These are phyloP conservation scores for Nothocercus nigrocapillus DNA, from an alignment of 2,113 vertebrate species.

Conservation along the genomic window DNA sequence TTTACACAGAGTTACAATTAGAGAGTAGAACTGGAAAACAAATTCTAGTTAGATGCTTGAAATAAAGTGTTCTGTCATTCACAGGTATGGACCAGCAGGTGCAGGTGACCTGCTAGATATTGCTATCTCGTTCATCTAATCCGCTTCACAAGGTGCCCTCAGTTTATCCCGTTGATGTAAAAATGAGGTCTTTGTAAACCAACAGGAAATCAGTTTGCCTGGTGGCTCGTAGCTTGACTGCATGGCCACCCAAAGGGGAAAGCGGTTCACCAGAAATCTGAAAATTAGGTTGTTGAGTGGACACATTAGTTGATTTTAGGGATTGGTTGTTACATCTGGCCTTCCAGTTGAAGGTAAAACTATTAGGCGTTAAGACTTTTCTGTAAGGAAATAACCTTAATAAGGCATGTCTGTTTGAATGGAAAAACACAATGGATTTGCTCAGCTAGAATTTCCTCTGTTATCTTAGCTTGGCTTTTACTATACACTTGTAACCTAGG, in stretches of 20 bases:
- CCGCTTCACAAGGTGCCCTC: neutral
- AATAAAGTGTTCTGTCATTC: neutral
- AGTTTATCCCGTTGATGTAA: neutral
- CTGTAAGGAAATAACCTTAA: neutral
- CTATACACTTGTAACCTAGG: too few species aligned
- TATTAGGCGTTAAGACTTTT: neutral
- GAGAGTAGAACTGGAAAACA: neutral
- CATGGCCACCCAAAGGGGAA: neutral
- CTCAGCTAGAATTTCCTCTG: rapidly evolving
- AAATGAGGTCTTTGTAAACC: neutral
- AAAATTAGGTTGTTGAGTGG: neutral
- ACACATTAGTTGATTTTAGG: neutral
- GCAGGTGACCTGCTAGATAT: neutral
- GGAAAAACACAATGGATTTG: neutral
- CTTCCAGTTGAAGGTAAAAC: neutral
- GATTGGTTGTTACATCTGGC: rapidly evolving
- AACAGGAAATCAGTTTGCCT: neutral
- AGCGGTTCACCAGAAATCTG: neutral
- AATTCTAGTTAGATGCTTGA: neutral
- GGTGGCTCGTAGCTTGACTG: neutral
- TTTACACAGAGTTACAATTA: conserved; percentile 5
- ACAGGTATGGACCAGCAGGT: neutral
- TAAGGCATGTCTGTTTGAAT: neutral
- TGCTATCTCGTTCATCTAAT: neutral
- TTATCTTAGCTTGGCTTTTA: neutral